Evolutionary conservation across 2,888 invertebrate species (phyloP).

Genomic region (Leistus spinibarbis): DNA sequence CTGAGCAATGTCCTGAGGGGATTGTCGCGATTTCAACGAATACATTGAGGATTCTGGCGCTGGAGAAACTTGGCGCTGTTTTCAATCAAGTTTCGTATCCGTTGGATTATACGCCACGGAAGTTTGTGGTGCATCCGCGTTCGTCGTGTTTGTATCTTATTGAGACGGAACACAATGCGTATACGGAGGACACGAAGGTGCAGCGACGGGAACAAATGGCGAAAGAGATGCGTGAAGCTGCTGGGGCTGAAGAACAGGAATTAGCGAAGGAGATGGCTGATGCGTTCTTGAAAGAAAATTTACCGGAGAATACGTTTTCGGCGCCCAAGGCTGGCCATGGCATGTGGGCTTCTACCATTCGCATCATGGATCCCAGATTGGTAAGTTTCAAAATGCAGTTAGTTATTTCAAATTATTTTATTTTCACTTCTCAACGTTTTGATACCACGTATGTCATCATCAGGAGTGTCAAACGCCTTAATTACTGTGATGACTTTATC

Average conservation of each 20-base stretch:
- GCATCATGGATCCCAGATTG: constrained; percentile 84
- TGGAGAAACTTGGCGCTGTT: constrained; percentile 97
- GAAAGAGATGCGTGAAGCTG: constrained; percentile 97
- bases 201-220: constrained; percentile 94
- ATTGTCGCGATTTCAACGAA: constrained; percentile 99
- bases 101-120: constrained; percentile 93
- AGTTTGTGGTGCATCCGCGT: constrained; percentile 91
- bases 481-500: constrained; percentile 23
- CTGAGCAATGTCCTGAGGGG: constrained; percentile 98
- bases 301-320: constrained; percentile 93
- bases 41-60: constrained; percentile 92
- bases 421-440: background rate
- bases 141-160: constrained; percentile 88
- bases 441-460: too few species aligned
- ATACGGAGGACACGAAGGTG: constrained; percentile 95
- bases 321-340: constrained; percentile 95
- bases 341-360: constrained; percentile 93
- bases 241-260: constrained; percentile 94
- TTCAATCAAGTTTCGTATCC: constrained; percentile 96
- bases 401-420: constrained; percentile 11
- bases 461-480: too few species aligned
- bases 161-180: constrained; percentile 98
- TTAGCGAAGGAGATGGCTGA: constrained; percentile 97
- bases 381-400: constrained; percentile 39
- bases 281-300: constrained; percentile 91